A percentile compares a stretch with the other conserved stretches of the same genome.
These are phyloP conservation scores for Erethizon dorsatum DNA, from an alignment of 2,797 vertebrate genomes.

Conservation along the genomic window DNA sequence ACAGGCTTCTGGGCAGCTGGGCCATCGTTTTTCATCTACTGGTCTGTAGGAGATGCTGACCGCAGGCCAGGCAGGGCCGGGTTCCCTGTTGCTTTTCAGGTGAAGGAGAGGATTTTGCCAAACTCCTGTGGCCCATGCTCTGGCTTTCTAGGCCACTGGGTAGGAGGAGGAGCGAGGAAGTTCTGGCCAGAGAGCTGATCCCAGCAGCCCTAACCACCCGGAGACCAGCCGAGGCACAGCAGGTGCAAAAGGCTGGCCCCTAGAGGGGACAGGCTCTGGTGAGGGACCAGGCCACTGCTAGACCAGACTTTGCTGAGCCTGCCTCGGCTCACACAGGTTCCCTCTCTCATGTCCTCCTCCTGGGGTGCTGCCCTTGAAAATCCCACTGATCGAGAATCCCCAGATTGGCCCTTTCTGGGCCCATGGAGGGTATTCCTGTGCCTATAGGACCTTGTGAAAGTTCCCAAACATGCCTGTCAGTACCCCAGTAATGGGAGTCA, in stretches of 20 bases:
- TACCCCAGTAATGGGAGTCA: rapidly evolving
- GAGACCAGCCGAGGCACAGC: rapidly evolving
- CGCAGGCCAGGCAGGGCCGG: neutral
- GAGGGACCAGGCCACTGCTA: neutral
- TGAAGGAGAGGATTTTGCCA: neutral
- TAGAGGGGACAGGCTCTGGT: rapidly evolving
- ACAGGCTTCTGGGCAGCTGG: rapidly evolving
- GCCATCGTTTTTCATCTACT: neutral
- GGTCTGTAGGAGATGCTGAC: neutral
- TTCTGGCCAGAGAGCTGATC: neutral
- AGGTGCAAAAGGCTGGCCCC: neutral
- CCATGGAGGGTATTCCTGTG: rapidly evolving
- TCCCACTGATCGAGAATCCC: rapidly evolving
- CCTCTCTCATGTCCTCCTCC: rapidly evolving
- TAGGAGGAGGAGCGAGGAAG: neutral
- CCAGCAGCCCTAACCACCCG: neutral
- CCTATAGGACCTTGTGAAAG: rapidly evolving
- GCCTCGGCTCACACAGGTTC: rapidly evolving
- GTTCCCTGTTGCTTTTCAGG: rapidly evolving
- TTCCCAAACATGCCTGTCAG: neutral
- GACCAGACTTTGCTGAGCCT: neutral
- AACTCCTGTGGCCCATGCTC: rapidly evolving
- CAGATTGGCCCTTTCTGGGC: neutral
- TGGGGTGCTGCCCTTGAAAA: neutral
- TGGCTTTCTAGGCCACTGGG: neutral